Percentiles rank a stretch among this genome's conserved stretches.
phyloP scores from a whole-genome alignment of 2,797 vertebrate genomes.

The Telmatherina bonti region DNA sequence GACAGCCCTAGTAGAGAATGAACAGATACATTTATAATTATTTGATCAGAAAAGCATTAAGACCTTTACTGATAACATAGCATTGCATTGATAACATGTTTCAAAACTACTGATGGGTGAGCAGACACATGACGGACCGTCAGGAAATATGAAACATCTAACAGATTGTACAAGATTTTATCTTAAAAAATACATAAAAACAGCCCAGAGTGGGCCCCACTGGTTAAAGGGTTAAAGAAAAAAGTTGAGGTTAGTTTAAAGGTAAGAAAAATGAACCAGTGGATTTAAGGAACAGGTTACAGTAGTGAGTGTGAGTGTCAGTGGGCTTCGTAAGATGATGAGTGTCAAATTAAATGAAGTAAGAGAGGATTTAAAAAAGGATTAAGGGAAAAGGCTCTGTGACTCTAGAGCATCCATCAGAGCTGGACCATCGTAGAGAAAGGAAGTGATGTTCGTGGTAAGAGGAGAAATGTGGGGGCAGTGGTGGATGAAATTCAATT shows the following conservation, averaged over 20 bases:
- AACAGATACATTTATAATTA: no score
- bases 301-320: constrained; percentile 10
- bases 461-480: constrained; percentile 7
- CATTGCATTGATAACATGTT: no score
- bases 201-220: no score
- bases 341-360: constrained; percentile 28
- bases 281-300: not conserved
- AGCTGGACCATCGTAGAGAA: not conserved
- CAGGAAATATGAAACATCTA: no score
- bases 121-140: no score
- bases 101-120: no score
- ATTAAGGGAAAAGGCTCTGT: constrained; percentile 34
- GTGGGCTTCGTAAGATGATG: constrained; percentile 16
- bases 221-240: no score
- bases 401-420: constrained; percentile 25
- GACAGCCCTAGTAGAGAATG: no score
- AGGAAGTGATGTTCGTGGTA: not conserved
- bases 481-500: not conserved
- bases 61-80: no score
- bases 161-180: no score
- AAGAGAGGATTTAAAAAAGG: constrained; percentile 30
- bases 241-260: constrained; percentile 16
- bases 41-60: no score
- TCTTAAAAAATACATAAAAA: no score
- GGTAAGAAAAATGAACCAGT: not conserved